Base-by-base conservation (phyloP, 2,888 invertebrate species). In the Thera obeliscata region DNA sequence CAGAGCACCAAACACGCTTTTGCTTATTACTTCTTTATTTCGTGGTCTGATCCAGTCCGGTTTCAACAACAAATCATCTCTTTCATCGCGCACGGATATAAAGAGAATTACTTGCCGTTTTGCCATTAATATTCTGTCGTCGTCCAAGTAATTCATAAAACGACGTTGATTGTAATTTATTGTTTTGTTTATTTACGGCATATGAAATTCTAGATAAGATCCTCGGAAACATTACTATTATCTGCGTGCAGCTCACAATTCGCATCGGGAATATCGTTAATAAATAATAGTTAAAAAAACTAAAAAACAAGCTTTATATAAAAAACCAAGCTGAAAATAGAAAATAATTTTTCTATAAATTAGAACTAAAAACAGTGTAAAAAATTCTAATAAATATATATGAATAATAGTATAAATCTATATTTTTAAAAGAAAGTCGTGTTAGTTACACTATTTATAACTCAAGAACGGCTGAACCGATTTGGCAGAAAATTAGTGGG, bases 21-120 rank as follows among this genome's bases (percentile, higher is more conserved):
- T n/a, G n/a, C n/a, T n/a, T n/a, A n/a, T n/a, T n/a, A n/a, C n/a
- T n/a, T n/a, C n/a, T n/a, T n/a, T n/a, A n/a, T n/a, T n/a, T n/a
- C n/a, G n/a, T n/a, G n/a, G 77, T 77, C 78, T 79, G 77, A 71
- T 79, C 70, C 81, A 76, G 75, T 79, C 82, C 81, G 83, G 80
- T 84, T 84, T 79, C 84, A 82, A 82, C 81, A 85, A 85, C 83
- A 85, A 88, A 87, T 87, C 85, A 86, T 85, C 79, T 78, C 76
- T 69, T 71, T 79, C 75, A 83, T 87, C 87, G 84, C 85, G 76
- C 74, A 71, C 72, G 80, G 82, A 85, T 86, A 64, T 86, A 86
- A 82, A 77, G 78, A 80, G 81, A 82, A 84, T 70, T 65, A 62
- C 60, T 60, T 65, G 57, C 56, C 54, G 61, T 71, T 78, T 82